Conservation (phyloP, 2,113 vertebrate species). For the Hemiprocne comata region DNA sequence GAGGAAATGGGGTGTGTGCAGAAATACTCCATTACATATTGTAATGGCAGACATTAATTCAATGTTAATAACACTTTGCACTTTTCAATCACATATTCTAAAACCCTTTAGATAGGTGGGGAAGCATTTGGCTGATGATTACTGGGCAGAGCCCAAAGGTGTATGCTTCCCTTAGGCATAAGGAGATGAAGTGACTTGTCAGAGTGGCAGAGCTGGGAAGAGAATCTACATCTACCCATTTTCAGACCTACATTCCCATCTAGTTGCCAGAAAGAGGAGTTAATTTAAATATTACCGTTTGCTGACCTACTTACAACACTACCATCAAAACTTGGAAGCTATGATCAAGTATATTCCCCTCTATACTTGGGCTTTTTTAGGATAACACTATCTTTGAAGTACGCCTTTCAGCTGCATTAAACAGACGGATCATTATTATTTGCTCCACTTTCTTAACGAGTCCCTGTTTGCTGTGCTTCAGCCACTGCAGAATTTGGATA, state of each 20-base stretch:
- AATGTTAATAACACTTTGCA: constrained; percentile 62
- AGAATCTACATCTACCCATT: constrained; percentile 26
- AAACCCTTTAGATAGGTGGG: constrained; percentile 58
- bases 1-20: constrained; percentile 54
- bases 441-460: constrained; percentile 59
- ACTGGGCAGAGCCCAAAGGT: constrained; percentile 57
- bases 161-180: constrained; percentile 26
- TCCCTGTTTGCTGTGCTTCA: constrained; percentile 13
- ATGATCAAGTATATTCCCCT: constrained; percentile 15
- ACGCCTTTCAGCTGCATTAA: constrained; percentile 36
- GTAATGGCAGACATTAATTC: constrained; percentile 68
- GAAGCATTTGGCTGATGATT: constrained; percentile 57
- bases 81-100: constrained; percentile 65
- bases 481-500: not conserved
- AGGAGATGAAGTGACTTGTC: constrained; percentile 56
- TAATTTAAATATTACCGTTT: constrained; percentile 65
- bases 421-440: constrained; percentile 57
- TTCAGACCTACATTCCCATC: constrained; percentile 57
- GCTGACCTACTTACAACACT: constrained; percentile 51
- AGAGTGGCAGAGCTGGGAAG: constrained; percentile 49
- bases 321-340: constrained; percentile 14
- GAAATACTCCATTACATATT: constrained; percentile 60
- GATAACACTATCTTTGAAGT: constrained; percentile 53
- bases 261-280: constrained; percentile 42
- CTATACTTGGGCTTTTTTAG: constrained; percentile 44